Percentiles rank a stretch among this genome's conserved stretches.
Evolutionary conservation across 1,140 invertebrate genomes (phyloP).

Genomic region (Physella acuta): DNA sequence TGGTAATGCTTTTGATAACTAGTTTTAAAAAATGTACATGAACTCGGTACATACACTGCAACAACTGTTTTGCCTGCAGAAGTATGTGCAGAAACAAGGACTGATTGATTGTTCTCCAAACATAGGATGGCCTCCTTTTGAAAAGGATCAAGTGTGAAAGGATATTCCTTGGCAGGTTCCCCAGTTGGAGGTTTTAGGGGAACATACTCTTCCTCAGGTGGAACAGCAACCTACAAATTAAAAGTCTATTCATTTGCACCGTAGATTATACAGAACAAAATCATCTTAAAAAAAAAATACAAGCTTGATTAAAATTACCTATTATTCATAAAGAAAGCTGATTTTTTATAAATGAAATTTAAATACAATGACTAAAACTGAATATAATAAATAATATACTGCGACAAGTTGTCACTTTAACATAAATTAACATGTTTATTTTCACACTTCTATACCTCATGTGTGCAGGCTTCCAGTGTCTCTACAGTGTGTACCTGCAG

Average conservation of each 20-base stretch:
- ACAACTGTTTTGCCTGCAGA: slow-evolving; percentile 99
- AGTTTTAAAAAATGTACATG: neutral
- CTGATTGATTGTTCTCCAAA: slow-evolving; percentile 95
- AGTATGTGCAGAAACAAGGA: slow-evolving; percentile 97
- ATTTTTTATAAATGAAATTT: too few relatives aligned
- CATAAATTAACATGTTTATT: too few relatives aligned
- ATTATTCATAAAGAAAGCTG: too few relatives aligned
- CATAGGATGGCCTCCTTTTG: slow-evolving; percentile 97
- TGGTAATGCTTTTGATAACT: too few relatives aligned
- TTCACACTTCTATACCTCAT: slow-evolving; percentile 77
- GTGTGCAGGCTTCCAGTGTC: slow-evolving; percentile 84
- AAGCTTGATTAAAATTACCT: too few relatives aligned
- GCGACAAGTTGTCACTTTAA: neutral
- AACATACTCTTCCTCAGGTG: slow-evolving; percentile 80
- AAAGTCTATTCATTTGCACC: too few relatives aligned
- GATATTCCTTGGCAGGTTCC: slow-evolving; percentile 83
- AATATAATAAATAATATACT: neutral
- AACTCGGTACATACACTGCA: slow-evolving; percentile 77
- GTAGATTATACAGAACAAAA: too few relatives aligned
- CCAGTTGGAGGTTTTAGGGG: slow-evolving; percentile 61
- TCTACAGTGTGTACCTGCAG: slow-evolving; percentile 84
- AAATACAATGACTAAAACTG: neutral
- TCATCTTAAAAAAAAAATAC: too few relatives aligned
- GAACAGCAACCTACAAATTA: slow-evolving; percentile 73
- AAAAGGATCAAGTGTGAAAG: slow-evolving; percentile 95